Base-by-base conservation (phyloP, 2,113 vertebrate species). In the Hylia prasina region DNA sequence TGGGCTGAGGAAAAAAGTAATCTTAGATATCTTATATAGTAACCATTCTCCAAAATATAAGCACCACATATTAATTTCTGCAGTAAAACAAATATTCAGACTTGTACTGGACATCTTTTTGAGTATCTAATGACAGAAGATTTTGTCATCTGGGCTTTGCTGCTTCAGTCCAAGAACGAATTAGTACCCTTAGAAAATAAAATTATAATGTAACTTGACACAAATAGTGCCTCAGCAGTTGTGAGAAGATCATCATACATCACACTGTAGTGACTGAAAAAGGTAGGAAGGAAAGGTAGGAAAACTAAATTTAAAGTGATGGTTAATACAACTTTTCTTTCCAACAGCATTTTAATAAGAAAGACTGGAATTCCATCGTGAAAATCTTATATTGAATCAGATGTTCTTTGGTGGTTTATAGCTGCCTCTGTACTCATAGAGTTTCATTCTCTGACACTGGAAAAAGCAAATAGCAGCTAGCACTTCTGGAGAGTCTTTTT, bases 251-350 rank as follows among this genome's bases (percentile, higher is more conserved):
- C 44, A 30, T 48, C 30, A 7, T 53, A 44, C 50, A 73, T 87
- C 79, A 71, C 37, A 65, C 31, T 45, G 14, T 12, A 60, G 24
- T 78, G 57, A 50, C 61, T 76, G 19, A 4, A 65, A 82, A 87
- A 24, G 13, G 8, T 44, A 91, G 44, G 20, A 57, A 70, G 20
- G n/a, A n/a, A n/a, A 39, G 40, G 3, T 35, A 53, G 11, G 11
- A 73, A 90, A 54, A 53, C 18, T 73, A 92, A 90, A 94, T 44
- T 33, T 76, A 47, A 96, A 90, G 73, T 53, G 25, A 45, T 45
- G 24, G 44, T 47, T 95, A 87, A 83, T 58, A 80, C 39, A 94
- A 86, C 17, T 90, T 92, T 61, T 42, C 13, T 94, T 92, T 96
- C 53, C 48, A 81, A 37, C 21, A 60, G 20, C 15, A 83, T 84